A percentile compares a stretch with the other conserved stretches of the same genome.
Evolutionary conservation across 2,797 vertebrate species (phyloP).

Genomic region (Monodelphis domestica): DNA sequence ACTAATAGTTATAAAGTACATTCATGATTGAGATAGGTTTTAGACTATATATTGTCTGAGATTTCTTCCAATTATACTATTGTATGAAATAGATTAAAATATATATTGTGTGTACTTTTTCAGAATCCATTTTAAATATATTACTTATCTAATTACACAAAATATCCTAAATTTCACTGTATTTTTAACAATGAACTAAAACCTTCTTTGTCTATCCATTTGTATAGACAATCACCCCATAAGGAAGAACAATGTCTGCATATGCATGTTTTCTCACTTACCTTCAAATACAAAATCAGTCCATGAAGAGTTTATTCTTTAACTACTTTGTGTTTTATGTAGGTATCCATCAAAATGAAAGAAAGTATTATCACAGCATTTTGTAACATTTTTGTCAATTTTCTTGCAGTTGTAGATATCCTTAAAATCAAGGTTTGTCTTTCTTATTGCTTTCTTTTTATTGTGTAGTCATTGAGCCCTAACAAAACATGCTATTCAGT

Average conservation of each 20-base stretch:
- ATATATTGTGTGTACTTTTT: background rate
- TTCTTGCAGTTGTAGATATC: background rate
- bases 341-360: background rate
- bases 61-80: background rate
- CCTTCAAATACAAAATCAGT: slow-evolving; percentile 17
- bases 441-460: background rate
- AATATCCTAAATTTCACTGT: background rate
- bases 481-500: background rate
- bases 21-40: background rate
- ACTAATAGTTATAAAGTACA: background rate
- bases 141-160: background rate
- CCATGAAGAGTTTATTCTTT: background rate
- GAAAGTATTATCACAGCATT: background rate
- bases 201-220: background rate
- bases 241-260: background rate
- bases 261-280: background rate
- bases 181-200: background rate
- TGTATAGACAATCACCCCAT: background rate
- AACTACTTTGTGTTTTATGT: background rate
- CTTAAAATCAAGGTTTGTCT: background rate
- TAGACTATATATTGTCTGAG: background rate
- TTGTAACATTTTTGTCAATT: background rate
- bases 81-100: background rate
- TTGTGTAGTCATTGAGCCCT: background rate
- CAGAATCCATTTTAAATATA: background rate